These are phyloP conservation scores for Amblyteles armatorius DNA, from an alignment of 2,888 invertebrate species.

Conservation along the genomic window DNA sequence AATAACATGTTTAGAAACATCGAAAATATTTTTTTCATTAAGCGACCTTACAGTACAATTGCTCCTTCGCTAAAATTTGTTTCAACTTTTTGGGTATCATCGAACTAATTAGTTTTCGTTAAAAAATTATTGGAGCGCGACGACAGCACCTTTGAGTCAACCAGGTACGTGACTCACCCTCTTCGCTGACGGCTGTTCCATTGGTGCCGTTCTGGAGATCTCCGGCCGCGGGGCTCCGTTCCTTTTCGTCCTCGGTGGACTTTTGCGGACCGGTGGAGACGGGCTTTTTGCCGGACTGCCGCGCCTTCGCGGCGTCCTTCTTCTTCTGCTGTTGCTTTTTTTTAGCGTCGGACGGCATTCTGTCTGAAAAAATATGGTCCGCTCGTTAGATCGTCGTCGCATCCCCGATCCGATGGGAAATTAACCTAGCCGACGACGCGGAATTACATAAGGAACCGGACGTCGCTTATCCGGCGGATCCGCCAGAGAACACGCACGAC, in stretches of 20 bases:
- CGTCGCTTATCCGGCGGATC: constrained; percentile 1
- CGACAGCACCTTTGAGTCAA: neutral
- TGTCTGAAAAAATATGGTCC: constrained; percentile 65
- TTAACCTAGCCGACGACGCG: neutral
- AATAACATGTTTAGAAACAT: no score
- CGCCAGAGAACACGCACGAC: constrained; percentile 12
- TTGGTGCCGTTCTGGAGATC: constrained; percentile 86
- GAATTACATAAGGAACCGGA: constrained; percentile 51
- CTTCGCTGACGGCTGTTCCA: constrained; percentile 87
- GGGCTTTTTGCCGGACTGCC: constrained; percentile 85
- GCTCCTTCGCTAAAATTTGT: neutral
- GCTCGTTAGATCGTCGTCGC: neutral
- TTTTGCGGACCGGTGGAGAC: constrained; percentile 73
- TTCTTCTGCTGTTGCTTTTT: constrained; percentile 99
- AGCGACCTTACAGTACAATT: no score
- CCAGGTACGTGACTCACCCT: constrained; percentile 86
- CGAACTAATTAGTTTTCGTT: no score
- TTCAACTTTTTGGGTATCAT: no score
- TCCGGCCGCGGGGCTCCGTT: constrained; percentile 84
- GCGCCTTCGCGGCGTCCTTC: constrained; percentile 95
- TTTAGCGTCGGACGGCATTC: constrained; percentile 99
- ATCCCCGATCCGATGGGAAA: neutral
- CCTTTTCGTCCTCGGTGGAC: constrained; percentile 86
- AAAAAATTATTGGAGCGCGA: no score
- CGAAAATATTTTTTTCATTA: no score